A percentile compares a stretch with the other conserved stretches of the same genome.
Evolutionary conservation across 2,113 vertebrate genomes (phyloP).

Genomic region (Coptodon bakossiorum): DNA sequence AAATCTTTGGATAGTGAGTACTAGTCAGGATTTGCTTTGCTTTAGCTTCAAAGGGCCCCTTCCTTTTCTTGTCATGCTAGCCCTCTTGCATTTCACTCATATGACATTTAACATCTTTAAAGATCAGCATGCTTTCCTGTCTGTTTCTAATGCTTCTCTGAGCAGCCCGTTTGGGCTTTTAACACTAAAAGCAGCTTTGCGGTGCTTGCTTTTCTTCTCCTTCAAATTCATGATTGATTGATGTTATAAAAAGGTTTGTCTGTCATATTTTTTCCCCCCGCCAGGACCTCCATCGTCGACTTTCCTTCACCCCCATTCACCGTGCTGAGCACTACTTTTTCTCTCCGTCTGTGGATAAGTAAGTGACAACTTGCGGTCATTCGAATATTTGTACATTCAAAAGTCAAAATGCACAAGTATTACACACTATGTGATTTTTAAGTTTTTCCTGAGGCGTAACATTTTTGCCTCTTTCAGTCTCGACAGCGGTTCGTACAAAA

Average conservation of each 20-base stretch:
- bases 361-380: constrained; percentile 39
- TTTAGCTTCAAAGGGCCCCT: background rate
- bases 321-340: constrained; percentile 85
- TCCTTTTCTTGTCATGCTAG: background rate
- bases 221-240: background rate
- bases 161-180: background rate
- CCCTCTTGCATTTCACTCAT: background rate
- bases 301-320: constrained; percentile 84
- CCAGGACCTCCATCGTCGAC: constrained; percentile 79
- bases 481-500: constrained; percentile 71
- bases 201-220: background rate
- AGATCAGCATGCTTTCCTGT: background rate
- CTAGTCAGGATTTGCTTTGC: constrained; percentile 33
- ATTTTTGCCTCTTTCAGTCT: constrained; percentile 65
- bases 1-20: constrained; percentile 96
- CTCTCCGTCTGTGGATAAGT: constrained; percentile 79
- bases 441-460: background rate
- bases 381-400: background rate
- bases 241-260: background rate
- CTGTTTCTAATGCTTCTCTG: background rate
- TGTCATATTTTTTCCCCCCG: background rate
- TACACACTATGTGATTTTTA: background rate
- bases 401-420: background rate
- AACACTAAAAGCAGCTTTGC: background rate
- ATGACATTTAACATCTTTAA: background rate